These are phyloP conservation scores for Zaprionus ghesquierei DNA, from an alignment of 1,140 invertebrate species.

Conservation along the genomic window DNA sequence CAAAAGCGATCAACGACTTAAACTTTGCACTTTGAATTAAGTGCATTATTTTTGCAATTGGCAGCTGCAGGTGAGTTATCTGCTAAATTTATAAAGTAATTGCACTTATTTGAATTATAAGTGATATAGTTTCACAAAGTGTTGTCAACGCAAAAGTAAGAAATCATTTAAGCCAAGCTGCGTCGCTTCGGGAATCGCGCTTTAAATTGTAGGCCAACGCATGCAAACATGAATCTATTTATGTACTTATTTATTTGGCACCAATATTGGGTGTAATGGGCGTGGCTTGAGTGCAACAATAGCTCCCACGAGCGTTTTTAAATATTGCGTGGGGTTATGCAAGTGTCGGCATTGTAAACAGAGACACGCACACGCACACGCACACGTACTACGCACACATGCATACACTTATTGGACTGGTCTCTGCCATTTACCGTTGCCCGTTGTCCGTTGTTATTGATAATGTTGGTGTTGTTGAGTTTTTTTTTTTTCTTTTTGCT, in stretches of 20 bases:
- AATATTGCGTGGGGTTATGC: constrained; percentile 32
- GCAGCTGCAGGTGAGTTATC: background rate
- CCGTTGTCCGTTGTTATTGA: too few relatives aligned
- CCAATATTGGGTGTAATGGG: constrained; percentile 7
- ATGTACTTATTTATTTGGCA: background rate
- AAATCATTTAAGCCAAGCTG: background rate
- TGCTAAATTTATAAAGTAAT: background rate
- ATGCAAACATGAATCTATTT: background rate
- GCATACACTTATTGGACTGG: background rate
- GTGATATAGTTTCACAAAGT: too few relatives aligned
- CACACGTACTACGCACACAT: background rate
- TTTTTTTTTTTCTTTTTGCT: background rate
- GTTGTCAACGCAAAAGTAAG: background rate
- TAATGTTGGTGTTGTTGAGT: background rate
- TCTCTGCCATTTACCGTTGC: constrained; percentile 28
- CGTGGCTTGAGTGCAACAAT: constrained; percentile 19
- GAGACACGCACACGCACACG: background rate
- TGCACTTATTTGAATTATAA: background rate
- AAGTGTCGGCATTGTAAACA: constrained; percentile 29
- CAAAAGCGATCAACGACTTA: background rate
- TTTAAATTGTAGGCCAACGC: background rate
- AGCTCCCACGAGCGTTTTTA: constrained; percentile 28
- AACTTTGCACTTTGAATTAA: background rate
- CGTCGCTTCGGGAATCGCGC: background rate
- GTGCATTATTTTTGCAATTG: background rate